A percentile compares a stretch with the other conserved stretches of the same genome.
phyloP scores from a whole-genome alignment of 2,113 vertebrate species.

The Octodon degus region DNA sequence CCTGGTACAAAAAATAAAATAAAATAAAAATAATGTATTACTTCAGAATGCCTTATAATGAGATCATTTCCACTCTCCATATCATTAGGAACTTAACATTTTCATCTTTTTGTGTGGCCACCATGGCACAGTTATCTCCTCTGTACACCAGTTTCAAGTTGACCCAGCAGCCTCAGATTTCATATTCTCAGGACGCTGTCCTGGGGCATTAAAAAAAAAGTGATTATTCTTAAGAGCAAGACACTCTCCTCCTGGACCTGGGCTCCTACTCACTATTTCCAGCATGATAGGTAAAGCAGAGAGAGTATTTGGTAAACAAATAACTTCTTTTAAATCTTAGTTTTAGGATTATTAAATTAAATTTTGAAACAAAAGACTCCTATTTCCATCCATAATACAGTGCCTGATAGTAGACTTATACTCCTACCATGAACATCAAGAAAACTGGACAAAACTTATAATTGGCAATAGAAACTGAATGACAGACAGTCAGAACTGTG shows the following conservation, averaged over 20 bases:
- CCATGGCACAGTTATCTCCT: neutral
- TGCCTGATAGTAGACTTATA: neutral
- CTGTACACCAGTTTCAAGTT: neutral
- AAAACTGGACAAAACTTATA: neutral
- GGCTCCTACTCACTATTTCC: neutral
- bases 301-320: neutral
- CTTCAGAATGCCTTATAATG: neutral
- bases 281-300: neutral
- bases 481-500: neutral
- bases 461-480: neutral
- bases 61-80: neutral
- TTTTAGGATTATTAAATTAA: slow-evolving; percentile 1
- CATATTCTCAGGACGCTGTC: neutral
- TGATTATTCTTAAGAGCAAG: neutral
- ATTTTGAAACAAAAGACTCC: neutral
- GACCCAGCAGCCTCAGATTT: neutral
- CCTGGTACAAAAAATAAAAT: no score
- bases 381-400: neutral
- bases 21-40: neutral
- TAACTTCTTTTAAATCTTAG: neutral
- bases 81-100: neutral
- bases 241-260: neutral
- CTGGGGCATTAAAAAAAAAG: neutral
- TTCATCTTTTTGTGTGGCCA: neutral
- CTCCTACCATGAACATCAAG: neutral